Percentiles rank a stretch among this genome's conserved stretches.
These are phyloP conservation scores for Amphiura filiformis DNA, from an alignment of 35 echinoderm and acorn worm genomes.

Conservation along the genomic window DNA sequence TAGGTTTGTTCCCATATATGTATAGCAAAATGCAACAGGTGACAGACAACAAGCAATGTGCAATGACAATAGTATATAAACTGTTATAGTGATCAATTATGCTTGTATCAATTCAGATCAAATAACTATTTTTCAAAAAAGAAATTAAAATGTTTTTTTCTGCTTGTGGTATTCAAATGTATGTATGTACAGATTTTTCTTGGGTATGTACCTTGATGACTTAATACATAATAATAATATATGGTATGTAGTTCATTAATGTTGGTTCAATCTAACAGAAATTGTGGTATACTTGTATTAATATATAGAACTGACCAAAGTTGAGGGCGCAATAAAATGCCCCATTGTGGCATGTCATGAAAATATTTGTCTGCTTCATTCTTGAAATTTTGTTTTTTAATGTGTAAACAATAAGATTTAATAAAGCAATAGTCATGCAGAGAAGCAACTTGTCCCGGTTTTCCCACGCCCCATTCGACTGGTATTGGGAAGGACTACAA, in stretches of 20 bases:
- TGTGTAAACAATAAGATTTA: no score
- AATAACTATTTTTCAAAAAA: slow-evolving; percentile 11
- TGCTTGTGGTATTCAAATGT: slow-evolving; percentile 14
- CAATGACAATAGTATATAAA: neutral
- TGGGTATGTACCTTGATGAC: slow-evolving; percentile 3
- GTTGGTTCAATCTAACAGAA: neutral
- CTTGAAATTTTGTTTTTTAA: no score
- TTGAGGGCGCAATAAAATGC: slow-evolving; percentile 13
- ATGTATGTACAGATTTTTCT: slow-evolving; percentile 7
- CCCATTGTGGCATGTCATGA: neutral
- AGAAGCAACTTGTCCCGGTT: no score
- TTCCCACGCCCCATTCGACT: no score
- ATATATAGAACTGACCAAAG: slow-evolving; percentile 11
- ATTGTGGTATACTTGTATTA: neutral
- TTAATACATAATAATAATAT: neutral
- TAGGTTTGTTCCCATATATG: no score
- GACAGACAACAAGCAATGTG: neutral
- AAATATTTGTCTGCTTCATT: no score
- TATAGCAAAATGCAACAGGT: neutral
- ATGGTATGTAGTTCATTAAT: neutral
- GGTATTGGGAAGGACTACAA: no score
- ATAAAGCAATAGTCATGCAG: no score
- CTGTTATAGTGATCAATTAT: neutral
- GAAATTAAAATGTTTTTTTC: neutral
- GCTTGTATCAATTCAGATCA: slow-evolving; percentile 12